Evolutionary conservation across 2,888 invertebrate species (phyloP), one percentile per base, ranked within the genome.

Genomic region (Steromphala cineraria): DNA sequence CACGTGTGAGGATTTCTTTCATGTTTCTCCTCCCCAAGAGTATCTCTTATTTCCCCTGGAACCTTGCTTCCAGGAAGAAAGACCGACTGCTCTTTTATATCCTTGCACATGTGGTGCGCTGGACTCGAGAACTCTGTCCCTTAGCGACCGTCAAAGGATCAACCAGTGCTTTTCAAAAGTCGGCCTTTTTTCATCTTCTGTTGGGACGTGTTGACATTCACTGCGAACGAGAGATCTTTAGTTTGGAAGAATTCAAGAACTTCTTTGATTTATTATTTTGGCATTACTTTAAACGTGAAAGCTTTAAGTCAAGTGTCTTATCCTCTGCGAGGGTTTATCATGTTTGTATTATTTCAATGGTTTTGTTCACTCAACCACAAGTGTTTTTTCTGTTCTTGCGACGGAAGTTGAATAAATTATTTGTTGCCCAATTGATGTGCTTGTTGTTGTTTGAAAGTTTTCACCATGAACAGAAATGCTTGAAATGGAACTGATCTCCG

Each of bases 361-460:
- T 67, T 71, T 31, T 71, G 71, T 40, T 71, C 71, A 71, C 36
- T 71, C 71, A 71, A 36, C 71, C 71, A 71, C 71, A 71, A 36
- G 19, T 36, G 71, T 71, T 71, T 71, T 71, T 71, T 71, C 71
- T 71, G 40, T 40, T 71, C 71, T 36, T 71, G 36, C 31, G 36
- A 71, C 71, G 36, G 71, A 71, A 31, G 71, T 71, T 71, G 40
- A 71, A 71, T 71, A 71, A 71, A 71, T 71, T 71, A 71, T 71
- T 71, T 71, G 71, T 71, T 71, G 71, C 36, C 71, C 21, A 71
- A 71, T 40, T 71, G 24, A 36, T 40, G 40, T 36, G 31, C 13
- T 46, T 5, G 46, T 46, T 46, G 46, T 46, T 46, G 46, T 46
- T 46, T 46, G 7, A 46, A 46, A 46, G 13, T 5, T 46, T 46